A percentile compares a stretch with the other conserved stretches of the same genome.
Evolutionary conservation across 2,797 vertebrate genomes (phyloP).

Genomic region (Cossypha polioptera): DNA sequence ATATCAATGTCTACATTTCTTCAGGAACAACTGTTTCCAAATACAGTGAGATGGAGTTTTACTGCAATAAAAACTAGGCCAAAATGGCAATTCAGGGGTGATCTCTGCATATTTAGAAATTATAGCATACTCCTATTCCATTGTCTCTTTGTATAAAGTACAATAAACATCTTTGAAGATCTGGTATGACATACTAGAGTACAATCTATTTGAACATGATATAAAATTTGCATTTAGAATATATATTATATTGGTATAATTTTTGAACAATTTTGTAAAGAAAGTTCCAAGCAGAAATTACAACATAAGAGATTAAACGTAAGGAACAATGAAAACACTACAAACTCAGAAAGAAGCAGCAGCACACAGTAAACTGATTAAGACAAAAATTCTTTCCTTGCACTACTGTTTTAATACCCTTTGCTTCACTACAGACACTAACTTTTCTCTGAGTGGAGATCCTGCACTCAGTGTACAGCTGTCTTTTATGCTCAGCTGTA

Average conservation of each 20-base stretch:
- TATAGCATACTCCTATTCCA: not conserved
- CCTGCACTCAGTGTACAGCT: not conserved
- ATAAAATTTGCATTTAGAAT: not conserved
- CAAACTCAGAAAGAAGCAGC: not conserved
- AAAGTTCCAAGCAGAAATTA: not conserved
- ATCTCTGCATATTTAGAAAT: not conserved
- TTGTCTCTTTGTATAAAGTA: not conserved
- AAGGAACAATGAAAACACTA: not conserved
- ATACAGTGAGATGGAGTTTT: not conserved
- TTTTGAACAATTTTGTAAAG: not conserved
- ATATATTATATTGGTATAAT: not conserved
- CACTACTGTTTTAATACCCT: not conserved
- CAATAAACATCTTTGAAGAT: not conserved
- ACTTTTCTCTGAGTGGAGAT: not conserved
- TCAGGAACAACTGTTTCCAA: not conserved
- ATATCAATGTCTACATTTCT: fast-evolving
- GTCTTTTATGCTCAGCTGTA: not conserved
- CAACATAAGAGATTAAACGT: fast-evolving
- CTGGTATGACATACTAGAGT: not conserved
- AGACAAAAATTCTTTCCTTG: not conserved
- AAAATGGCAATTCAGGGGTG: not conserved
- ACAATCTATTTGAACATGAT: not conserved
- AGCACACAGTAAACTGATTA: not conserved
- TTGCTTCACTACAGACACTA: not conserved
- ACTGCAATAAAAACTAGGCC: not conserved